Evolutionary conservation across 1,140 invertebrate species (phyloP).

Genomic region (Brachystomella parvula): DNA sequence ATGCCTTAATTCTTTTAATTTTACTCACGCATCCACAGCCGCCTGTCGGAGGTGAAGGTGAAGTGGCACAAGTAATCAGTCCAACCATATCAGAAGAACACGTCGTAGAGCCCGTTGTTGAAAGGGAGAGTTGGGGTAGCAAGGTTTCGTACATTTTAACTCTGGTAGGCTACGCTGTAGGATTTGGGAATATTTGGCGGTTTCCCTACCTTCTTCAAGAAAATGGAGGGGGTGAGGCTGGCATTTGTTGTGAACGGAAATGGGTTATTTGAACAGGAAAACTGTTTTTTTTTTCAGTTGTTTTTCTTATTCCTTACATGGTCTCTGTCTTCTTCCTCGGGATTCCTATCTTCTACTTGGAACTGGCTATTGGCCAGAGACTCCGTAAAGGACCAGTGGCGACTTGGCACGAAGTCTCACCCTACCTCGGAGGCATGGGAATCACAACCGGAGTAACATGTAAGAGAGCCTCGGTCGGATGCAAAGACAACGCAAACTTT

Average conservation of each 20-base stretch:
- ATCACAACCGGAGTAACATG: constrained; percentile 63
- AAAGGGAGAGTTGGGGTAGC: constrained; percentile 42
- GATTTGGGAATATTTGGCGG: constrained; percentile 44
- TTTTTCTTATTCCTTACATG: constrained; percentile 50
- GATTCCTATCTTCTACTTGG: constrained; percentile 87
- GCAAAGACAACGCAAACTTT: no score
- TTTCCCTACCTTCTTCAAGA: constrained; percentile 43
- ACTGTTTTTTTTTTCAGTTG: no score
- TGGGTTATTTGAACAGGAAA: no score
- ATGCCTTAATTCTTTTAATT: no score
- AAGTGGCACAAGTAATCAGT: no score
- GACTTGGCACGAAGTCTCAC: constrained; percentile 84
- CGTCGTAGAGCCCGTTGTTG: not conserved
- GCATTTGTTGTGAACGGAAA: no score
- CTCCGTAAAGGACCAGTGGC: constrained; percentile 85
- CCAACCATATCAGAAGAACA: no score
- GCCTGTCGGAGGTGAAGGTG: no score
- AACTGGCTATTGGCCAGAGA: constrained; percentile 82
- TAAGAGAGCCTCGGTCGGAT: no score
- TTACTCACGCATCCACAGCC: no score
- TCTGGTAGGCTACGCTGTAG: constrained; percentile 48
- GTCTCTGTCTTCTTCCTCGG: constrained; percentile 65
- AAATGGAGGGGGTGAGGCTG: constrained; percentile 44
- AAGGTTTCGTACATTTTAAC: constrained; percentile 51
- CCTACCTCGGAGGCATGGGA: constrained; percentile 76